Evolutionary conservation across 2,888 invertebrate genomes (phyloP), one percentile per base, ranked within the genome.

Genomic region (Acheta domesticus): DNA sequence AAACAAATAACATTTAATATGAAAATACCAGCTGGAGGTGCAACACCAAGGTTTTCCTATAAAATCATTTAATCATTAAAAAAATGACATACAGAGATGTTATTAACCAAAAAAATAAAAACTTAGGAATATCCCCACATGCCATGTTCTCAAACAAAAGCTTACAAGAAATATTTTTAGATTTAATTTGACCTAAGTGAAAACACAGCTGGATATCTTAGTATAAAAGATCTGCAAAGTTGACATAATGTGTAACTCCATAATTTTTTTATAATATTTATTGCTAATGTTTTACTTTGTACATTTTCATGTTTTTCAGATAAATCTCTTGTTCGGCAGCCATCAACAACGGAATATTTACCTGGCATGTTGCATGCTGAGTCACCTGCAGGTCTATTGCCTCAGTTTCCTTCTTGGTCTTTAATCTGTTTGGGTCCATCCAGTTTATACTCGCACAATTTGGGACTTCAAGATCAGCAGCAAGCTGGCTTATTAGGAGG

Each of bases 401-500:
- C 98, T 0, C 92, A 93, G 82, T 97, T 93, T 88, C 92, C 96
- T 1, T 96, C 95, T 83, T 98, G 97, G 97, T 93, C 95, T 12
- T 88, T 99, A 78, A 91, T 95, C 62, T 96, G 96, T 85, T 89
- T 98, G 12, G 99, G 98, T 0, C 92, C 96, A 0, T 95, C 96
- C 75, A 95, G 94, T 80, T 89, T 96, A 49, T 99, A 99, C 87
- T 95, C 95, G 77, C 97, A 97, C 86, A 93, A 92, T 86, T 89
- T 93, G 80, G 96, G 96, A 0, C 88, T 97, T 79, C 92, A 94
- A 78, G 97, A 98, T 85, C 90, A 91, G 81, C 90, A 92, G 84
- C 96, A 97, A 87, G 95, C 96, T 1, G 98, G 98, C 5, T 95
- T 98, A 87, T 89, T 97, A 80, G 91, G 93, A 77, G 95, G 96